These are phyloP conservation scores for Anseranas semipalmata DNA, from an alignment of 2,113 vertebrate species.

Conservation along the genomic window DNA sequence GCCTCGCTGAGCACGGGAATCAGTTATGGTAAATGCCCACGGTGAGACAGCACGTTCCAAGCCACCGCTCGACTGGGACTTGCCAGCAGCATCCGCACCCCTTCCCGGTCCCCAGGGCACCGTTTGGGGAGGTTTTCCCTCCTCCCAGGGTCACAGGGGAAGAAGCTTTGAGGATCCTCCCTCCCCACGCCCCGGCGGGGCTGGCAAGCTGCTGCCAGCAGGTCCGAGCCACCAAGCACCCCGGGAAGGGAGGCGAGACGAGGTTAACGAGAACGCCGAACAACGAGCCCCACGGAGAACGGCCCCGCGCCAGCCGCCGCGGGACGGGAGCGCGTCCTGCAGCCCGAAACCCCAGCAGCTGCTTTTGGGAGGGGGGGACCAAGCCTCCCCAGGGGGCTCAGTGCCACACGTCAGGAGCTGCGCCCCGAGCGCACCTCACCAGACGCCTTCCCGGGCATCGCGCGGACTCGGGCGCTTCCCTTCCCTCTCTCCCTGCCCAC, in stretches of 20 bases:
- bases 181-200: neutral
- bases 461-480: neutral
- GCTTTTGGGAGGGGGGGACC: neutral
- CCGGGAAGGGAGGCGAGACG: neutral
- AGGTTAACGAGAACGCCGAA: neutral
- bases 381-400: neutral
- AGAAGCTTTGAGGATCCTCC: neutral
- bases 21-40: neutral
- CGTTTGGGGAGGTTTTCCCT: neutral
- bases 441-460: neutral
- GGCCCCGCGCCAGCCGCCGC: neutral
- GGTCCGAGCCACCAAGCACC: neutral
- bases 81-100: neutral
- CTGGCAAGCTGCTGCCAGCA: neutral
- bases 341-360: neutral
- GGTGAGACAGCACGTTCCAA: neutral
- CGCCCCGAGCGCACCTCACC: neutral
- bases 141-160: neutral
- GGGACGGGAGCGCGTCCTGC: neutral
- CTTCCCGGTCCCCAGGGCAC: rapidly evolving
- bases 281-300: neutral
- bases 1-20: neutral
- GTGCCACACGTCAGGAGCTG: neutral
- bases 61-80: neutral
- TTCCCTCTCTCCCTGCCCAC: neutral